Percentiles rank a stretch among this genome's conserved stretches.
Conservation (phyloP, 2,888 invertebrate genomes). For the Glyphotaelius pellucidus region DNA sequence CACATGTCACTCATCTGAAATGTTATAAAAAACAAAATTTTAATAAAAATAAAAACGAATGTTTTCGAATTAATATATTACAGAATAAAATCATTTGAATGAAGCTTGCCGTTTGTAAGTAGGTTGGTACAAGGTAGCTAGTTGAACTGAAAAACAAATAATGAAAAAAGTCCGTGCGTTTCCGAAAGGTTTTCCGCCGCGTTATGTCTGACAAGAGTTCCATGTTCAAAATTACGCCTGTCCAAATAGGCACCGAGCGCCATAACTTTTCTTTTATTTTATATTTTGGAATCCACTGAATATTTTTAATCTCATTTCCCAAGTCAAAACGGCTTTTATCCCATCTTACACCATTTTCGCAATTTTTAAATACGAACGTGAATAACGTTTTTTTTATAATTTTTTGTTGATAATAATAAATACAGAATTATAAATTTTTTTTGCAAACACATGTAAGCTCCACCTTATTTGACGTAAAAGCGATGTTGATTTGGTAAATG, state of each 20-base stretch:
- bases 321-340: background rate
- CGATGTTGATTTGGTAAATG: background rate
- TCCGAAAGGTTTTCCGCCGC: background rate
- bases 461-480: background rate
- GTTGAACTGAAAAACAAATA: background rate
- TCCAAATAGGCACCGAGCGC: background rate
- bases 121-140: background rate
- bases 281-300: background rate
- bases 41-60: background rate
- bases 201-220: slow-evolving; percentile 15
- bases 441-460: background rate
- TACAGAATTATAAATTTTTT: background rate
- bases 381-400: background rate
- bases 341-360: background rate
- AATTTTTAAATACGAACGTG: background rate
- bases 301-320: background rate
- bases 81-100: background rate
- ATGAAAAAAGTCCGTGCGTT: background rate
- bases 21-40: background rate
- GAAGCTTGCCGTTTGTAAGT: background rate
- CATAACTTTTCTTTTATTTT: background rate
- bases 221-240: slow-evolving; percentile 1
- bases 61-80: background rate
- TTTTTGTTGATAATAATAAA: background rate
- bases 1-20: background rate